Evolutionary conservation across 2,797 vertebrate genomes (phyloP).

Genomic region (Malurus splendens): DNA sequence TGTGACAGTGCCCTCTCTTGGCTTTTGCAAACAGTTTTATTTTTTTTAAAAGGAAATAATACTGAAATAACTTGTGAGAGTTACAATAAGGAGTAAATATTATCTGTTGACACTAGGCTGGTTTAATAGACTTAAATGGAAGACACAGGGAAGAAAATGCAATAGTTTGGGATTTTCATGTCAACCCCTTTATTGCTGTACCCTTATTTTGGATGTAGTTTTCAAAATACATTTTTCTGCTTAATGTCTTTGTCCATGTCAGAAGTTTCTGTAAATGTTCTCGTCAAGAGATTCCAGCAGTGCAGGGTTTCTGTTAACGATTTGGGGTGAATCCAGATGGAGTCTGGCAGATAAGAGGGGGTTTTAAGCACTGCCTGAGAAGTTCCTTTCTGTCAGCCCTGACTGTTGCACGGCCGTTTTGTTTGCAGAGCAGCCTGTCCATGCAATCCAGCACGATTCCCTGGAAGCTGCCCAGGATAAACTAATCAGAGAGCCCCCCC

Average conservation of each 20-base stretch:
- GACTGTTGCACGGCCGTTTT: neutral
- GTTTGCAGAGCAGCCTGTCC: neutral
- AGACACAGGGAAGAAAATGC: neutral
- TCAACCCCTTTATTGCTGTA: neutral
- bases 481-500: conserved; percentile 63
- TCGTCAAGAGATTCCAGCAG: neutral
- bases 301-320: neutral
- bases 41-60: neutral
- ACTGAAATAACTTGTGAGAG: neutral
- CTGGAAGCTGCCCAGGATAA: conserved; percentile 61
- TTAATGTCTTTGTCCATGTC: neutral
- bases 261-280: neutral
- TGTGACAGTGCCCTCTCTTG: conserved; percentile 36
- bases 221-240: neutral
- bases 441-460: conserved; percentile 25
- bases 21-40: neutral
- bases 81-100: neutral
- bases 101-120: neutral
- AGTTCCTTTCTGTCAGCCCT: neutral
- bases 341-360: neutral
- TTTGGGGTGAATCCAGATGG: neutral
- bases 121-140: neutral
- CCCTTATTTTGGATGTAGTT: neutral
- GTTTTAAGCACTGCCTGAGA: neutral
- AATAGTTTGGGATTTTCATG: neutral